A percentile compares a stretch with the other conserved stretches of the same genome.
These are phyloP conservation scores for Paedocypris sp. DNA, from an alignment of 2,113 vertebrate species.

Conservation along the genomic window DNA sequence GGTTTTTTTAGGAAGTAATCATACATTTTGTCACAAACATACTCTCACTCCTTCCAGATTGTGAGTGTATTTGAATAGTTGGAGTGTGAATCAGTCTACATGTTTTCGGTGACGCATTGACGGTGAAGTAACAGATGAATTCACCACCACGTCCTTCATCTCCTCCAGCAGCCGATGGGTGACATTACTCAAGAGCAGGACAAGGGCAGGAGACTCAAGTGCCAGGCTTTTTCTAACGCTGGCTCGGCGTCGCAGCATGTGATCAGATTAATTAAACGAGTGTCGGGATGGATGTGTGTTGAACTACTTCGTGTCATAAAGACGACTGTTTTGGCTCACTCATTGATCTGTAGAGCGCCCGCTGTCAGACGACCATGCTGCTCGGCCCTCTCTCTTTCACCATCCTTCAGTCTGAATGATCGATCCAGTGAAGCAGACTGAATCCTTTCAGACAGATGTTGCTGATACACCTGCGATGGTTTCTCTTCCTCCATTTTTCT, in stretches of 20 bases:
- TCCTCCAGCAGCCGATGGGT: constrained; percentile 16
- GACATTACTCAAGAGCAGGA: constrained; percentile 18
- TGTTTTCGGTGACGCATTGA: too few species aligned
- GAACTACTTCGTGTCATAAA: constrained; percentile 48
- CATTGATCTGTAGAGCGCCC: constrained; percentile 59
- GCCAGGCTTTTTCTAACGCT: constrained; percentile 27
- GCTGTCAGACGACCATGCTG: constrained; percentile 32
- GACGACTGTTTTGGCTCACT: constrained; percentile 53
- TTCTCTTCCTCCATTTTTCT: neutral
- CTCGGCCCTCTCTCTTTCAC: constrained; percentile 22
- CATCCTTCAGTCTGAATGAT: constrained; percentile 19
- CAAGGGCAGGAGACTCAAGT: neutral
- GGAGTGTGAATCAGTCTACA: neutral
- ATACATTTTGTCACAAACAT: too few species aligned
- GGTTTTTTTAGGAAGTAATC: too few species aligned
- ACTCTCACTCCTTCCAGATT: neutral
- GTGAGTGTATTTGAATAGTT: neutral
- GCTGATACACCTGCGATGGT: constrained; percentile 20
- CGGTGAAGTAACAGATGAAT: constrained; percentile 33
- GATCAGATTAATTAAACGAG: constrained; percentile 64
- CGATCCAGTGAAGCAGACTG: constrained; percentile 32
- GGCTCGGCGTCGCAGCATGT: constrained; percentile 46
- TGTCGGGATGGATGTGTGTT: constrained; percentile 51
- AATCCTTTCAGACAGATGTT: constrained; percentile 29
- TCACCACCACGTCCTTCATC: constrained; percentile 30